phyloP scores from a whole-genome alignment of 2,888 invertebrate species.

The Actias luna region DNA sequence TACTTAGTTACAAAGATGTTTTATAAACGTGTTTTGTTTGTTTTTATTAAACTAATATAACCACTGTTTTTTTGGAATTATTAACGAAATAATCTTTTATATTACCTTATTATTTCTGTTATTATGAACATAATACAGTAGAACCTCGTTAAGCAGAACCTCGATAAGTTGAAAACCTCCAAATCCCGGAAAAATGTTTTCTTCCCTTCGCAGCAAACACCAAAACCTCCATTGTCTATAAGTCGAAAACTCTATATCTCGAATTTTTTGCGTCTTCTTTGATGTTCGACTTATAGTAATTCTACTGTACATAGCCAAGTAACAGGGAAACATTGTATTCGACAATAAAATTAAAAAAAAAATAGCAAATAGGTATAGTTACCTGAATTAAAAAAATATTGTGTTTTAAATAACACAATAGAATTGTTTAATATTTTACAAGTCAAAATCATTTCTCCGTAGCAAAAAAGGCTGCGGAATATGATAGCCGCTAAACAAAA shows the following conservation, averaged over 20 bases:
- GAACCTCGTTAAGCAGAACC: too few species aligned
- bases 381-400: constrained; percentile 2
- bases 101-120: too few species aligned
- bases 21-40: too few species aligned
- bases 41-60: too few species aligned
- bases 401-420: constrained; percentile 20
- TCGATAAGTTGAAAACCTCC: too few species aligned
- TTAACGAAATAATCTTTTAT: not conserved
- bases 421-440: constrained; percentile 15
- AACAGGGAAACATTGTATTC: not conserved
- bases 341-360: not conserved
- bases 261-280: too few species aligned
- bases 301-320: not conserved
- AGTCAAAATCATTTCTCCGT: constrained; percentile 30
- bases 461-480: constrained; percentile 36
- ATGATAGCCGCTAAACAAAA: constrained; percentile 39
- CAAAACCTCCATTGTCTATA: too few species aligned
- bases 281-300: not conserved
- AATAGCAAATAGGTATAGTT: not conserved
- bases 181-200: too few species aligned
- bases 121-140: too few species aligned
- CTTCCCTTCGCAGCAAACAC: too few species aligned
- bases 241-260: too few species aligned
- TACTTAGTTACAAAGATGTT: too few species aligned
- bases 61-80: not conserved